Percentiles rank a stretch among this genome's conserved stretches.
phyloP scores from a whole-genome alignment of 2,888 invertebrate genomes.

The Lamellibrachia satsuma region DNA sequence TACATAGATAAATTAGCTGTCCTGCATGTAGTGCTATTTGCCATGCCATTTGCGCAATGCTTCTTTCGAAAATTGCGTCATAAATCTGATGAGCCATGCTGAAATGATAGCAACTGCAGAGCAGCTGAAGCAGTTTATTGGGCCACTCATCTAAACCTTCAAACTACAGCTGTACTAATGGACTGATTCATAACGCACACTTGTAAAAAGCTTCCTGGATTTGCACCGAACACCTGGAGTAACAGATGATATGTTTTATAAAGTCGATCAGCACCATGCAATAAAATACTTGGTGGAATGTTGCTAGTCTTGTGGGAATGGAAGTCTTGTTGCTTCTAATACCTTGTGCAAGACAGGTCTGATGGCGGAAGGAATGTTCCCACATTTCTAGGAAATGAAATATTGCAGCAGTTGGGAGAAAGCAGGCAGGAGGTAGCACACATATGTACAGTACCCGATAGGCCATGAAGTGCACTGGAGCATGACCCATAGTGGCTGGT shows the following conservation, averaged over 20 bases:
- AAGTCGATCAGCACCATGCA: constrained; percentile 3
- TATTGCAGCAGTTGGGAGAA: neutral
- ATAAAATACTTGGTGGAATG: neutral
- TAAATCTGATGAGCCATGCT: constrained; percentile 5
- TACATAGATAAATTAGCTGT: neutral
- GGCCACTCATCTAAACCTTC: neutral
- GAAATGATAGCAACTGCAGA: neutral
- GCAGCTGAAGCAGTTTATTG: neutral
- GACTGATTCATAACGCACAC: constrained; percentile 5
- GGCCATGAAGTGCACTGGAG: neutral
- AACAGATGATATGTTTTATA: neutral
- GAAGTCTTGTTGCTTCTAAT: neutral
- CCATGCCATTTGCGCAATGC: constrained; percentile 10
- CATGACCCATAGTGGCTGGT: neutral
- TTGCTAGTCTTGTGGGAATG: neutral
- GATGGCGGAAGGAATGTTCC: neutral
- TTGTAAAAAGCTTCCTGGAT: neutral
- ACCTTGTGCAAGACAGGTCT: neutral
- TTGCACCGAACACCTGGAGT: constrained; percentile 10
- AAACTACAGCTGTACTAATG: neutral
- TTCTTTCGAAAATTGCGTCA: neutral
- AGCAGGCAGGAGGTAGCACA: neutral
- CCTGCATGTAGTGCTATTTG: neutral
- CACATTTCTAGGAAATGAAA: constrained; percentile 7
- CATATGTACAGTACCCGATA: neutral